Evolutionary conservation across 2,888 invertebrate species (phyloP).

Genomic region (Alitta virens): DNA sequence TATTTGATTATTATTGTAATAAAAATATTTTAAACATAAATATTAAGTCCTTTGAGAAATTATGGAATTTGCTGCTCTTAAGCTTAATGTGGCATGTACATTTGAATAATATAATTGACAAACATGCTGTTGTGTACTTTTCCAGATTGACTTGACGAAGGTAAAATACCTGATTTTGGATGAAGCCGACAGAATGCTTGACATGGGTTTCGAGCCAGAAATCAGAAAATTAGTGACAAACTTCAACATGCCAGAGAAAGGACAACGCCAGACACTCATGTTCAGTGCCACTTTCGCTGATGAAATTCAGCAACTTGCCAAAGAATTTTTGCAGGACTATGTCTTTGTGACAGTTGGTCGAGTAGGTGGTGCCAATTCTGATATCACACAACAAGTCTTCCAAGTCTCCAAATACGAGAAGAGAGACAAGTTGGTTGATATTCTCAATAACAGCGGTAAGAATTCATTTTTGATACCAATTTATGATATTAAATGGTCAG

Average conservation of each 20-base stretch:
- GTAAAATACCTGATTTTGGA: constrained; percentile 72
- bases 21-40: too few species aligned
- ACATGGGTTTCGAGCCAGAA: constrained; percentile 67
- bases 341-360: constrained; percentile 85
- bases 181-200: constrained; percentile 79
- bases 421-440: constrained; percentile 69
- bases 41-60: too few species aligned
- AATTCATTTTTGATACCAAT: too few species aligned
- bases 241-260: constrained; percentile 48
- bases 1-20: too few species aligned
- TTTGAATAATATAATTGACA: too few species aligned
- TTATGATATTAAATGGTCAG: too few species aligned
- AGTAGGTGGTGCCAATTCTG: constrained; percentile 87
- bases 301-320: constrained; percentile 75
- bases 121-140: too few species aligned
- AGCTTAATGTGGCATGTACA: too few species aligned
- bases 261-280: constrained; percentile 65
- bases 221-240: constrained; percentile 45
- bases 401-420: constrained; percentile 69
- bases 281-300: constrained; percentile 77
- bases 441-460: constrained; percentile 61
- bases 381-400: constrained; percentile 76
- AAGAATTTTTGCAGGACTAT: constrained; percentile 74
- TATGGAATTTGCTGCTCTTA: too few species aligned
- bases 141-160: constrained; percentile 60